These are phyloP conservation scores for Drosophila eohydei DNA, from an alignment of 2,888 invertebrate species.

Conservation along the genomic window DNA sequence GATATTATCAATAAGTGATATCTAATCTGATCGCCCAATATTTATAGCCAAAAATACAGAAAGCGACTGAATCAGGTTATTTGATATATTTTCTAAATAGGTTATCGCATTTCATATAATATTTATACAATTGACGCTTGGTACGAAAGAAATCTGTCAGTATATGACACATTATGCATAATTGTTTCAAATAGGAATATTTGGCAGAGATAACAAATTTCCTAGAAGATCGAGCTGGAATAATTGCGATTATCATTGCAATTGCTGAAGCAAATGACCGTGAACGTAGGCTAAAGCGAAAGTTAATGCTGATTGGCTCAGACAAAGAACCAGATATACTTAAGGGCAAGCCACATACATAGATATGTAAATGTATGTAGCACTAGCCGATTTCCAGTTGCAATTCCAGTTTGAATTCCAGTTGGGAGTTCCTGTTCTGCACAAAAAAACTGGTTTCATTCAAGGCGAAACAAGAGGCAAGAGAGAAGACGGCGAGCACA, in stretches of 20 bases:
- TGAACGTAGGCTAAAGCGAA: conserved; percentile 49
- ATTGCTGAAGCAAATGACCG: conserved; percentile 46
- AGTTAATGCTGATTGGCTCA: conserved; percentile 38
- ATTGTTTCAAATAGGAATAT: background rate
- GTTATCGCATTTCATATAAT: background rate
- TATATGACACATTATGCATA: background rate
- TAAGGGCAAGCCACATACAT: conserved; percentile 19
- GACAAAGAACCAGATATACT: conserved; percentile 25
- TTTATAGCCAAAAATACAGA: background rate
- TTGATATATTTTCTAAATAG: background rate
- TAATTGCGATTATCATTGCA: conserved; percentile 11
- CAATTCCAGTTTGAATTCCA: conserved; percentile 15
- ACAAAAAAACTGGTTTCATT: conserved; percentile 33
- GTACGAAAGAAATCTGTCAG: background rate
- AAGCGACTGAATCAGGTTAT: background rate
- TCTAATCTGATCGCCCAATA: background rate
- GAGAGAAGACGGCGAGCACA: background rate
- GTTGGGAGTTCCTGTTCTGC: conserved; percentile 31
- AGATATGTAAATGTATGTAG: background rate
- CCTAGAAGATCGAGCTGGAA: background rate
- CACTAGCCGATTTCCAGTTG: conserved; percentile 37
- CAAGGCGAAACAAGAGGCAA: conserved; percentile 17
- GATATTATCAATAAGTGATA: background rate
- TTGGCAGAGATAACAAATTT: background rate
- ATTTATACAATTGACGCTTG: background rate